phyloP scores from a whole-genome alignment of 2,113 vertebrate genomes.

The Ranitomeya variabilis region DNA sequence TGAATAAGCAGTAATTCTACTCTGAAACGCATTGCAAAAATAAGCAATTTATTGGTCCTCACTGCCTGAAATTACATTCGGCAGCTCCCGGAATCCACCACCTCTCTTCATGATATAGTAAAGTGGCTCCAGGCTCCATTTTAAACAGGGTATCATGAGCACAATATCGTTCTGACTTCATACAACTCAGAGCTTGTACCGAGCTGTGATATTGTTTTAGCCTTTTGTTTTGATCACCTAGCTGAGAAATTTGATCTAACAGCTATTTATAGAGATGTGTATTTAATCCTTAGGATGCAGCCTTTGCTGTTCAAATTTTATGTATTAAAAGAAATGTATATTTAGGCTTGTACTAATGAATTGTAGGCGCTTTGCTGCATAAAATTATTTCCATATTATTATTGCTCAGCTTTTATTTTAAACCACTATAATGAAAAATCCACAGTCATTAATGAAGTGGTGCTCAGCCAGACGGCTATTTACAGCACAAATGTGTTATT shows the following conservation, averaged over 20 bases:
- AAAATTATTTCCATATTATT: conserved; percentile 26
- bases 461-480: conserved; percentile 32
- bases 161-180: no score
- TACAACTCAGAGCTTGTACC: no score
- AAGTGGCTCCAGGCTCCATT: no score
- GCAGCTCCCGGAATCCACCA: no score
- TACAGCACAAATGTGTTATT: conserved; percentile 45
- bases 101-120: no score
- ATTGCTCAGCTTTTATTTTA: not conserved
- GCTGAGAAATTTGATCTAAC: not conserved
- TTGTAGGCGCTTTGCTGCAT: not conserved
- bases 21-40: no score
- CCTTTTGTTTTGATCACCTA: not conserved
- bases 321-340: not conserved
- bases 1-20: no score
- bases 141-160: no score
- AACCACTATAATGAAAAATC: conserved; percentile 10
- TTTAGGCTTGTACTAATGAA: not conserved
- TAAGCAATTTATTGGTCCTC: no score
- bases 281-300: not conserved
- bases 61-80: no score
- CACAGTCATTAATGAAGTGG: conserved; percentile 28
- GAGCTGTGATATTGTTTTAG: no score
- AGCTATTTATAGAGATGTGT: not conserved
- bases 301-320: not conserved